Base-by-base conservation (phyloP, 2,888 invertebrate genomes). In the Linnaemya vulpina region DNA sequence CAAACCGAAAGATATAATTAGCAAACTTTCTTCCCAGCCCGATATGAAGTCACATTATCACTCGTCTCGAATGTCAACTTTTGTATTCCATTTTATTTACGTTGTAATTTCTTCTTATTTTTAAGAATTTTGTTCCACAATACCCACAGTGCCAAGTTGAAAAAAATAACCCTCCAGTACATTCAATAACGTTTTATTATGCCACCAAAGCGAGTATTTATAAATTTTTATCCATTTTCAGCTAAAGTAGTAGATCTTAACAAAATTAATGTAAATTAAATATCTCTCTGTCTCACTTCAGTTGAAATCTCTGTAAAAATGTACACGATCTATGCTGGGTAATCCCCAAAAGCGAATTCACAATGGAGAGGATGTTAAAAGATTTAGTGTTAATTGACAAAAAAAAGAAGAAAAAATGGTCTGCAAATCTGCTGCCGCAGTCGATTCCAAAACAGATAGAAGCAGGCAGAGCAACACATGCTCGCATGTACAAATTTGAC, bases 381-480 rank as follows among this genome's bases (percentile, higher is more conserved):
- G n/a, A 30, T 30, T 30, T 30, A 30, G 71, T 80, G 84, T 67
- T 80, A 84, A 84, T 77, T 84, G 40, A 80, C 68, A 74, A 74
- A n/a, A n/a, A n/a, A n/a, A n/a, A n/a, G n/a, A n/a, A n/a, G n/a
- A n/a, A n/a, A n/a, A 73, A 68, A 53, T 55, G 62, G 63, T 55
- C 76, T 62, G 80, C 70, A 68, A 78, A 71, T 65, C 65, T 75
- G 49, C 55, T 13, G 60, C 25, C 49, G 11, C 0, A 58, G 5
- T 22, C 51, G 73, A 22, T 51, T 40, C 46, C 15, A 22, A 62
- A 46, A 53, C 25, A 55, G 38, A 55, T 11, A 67, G 11, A 20
- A 22, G 11, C 25, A n/a, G 22, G 11, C 22, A 40, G 20, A 30
- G 17, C 60, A 3, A 9, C n/a, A n/a, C 1, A 40, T 1, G 1